Evolutionary conservation across 2,888 invertebrate genomes (phyloP).

Genomic region (Tetragnatha montana): DNA sequence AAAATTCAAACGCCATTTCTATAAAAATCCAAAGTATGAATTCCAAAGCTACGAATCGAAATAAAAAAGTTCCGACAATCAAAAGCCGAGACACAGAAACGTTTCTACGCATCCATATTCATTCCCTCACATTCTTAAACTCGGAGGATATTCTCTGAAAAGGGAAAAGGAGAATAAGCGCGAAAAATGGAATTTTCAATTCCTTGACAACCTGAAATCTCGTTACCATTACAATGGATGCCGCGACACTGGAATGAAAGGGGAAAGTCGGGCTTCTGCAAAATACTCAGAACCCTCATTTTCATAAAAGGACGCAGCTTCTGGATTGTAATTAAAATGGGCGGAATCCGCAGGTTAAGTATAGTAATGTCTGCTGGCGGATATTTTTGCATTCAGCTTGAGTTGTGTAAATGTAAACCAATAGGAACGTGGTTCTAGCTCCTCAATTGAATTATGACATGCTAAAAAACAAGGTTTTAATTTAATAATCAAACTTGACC

Average conservation of each 20-base stretch:
- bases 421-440: too few species aligned
- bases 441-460: too few species aligned
- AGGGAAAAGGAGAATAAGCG: not conserved
- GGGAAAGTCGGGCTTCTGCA: not conserved
- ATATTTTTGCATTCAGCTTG: too few species aligned
- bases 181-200: constrained; percentile 5
- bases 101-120: not conserved
- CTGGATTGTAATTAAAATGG: constrained; percentile 31
- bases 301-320: constrained; percentile 13
- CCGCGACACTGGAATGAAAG: not conserved
- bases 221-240: constrained; percentile 20
- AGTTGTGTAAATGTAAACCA: too few species aligned
- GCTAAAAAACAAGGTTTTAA: too few species aligned
- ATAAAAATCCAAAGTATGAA: not conserved
- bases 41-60: not conserved
- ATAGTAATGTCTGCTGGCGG: too few species aligned
- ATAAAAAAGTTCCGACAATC: not conserved
- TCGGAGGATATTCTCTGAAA: not conserved
- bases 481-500: too few species aligned
- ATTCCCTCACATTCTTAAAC: not conserved
- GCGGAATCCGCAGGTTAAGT: not conserved
- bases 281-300: constrained; percentile 20
- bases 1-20: too few species aligned
- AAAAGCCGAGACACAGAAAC: not conserved
- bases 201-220: constrained; percentile 8